phyloP scores from a whole-genome alignment of 2,113 vertebrate genomes.

The Hyla sarda region DNA sequence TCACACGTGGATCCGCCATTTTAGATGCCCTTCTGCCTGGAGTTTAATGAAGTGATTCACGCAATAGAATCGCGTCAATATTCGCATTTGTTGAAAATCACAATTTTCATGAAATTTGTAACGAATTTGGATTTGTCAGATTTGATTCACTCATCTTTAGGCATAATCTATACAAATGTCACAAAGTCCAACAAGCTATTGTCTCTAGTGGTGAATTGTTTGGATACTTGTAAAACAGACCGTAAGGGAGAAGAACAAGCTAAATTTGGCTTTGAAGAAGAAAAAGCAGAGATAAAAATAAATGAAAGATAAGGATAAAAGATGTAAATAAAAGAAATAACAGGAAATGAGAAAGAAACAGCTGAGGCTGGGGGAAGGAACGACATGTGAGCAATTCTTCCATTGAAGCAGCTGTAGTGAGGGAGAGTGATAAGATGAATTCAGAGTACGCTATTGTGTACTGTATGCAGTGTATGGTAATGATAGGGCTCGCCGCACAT shows the following conservation, averaged over 20 bases:
- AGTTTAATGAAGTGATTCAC: too few species aligned
- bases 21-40: too few species aligned
- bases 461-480: conserved; percentile 24
- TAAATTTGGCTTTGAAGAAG: not conserved
- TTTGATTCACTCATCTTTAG: too few species aligned
- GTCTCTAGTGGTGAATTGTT: not conserved
- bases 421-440: conserved; percentile 38
- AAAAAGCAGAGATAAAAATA: not conserved
- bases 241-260: not conserved
- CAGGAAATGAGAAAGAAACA: conserved; percentile 31
- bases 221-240: not conserved
- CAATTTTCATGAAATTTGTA: too few species aligned
- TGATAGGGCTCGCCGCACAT: conserved; percentile 25
- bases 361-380: conserved; percentile 5
- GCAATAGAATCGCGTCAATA: too few species aligned
- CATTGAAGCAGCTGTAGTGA: conserved; percentile 24
- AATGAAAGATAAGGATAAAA: conserved; percentile 33
- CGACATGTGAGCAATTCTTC: not conserved
- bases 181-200: conserved; percentile 5
- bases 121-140: too few species aligned
- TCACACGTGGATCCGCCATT: too few species aligned
- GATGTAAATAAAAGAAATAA: conserved; percentile 31
- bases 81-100: too few species aligned
- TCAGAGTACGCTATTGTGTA: conserved; percentile 28
- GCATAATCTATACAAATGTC: too few species aligned